Conservation (phyloP, 2,888 invertebrate species). For the Gymnosoma rotundatum region DNA sequence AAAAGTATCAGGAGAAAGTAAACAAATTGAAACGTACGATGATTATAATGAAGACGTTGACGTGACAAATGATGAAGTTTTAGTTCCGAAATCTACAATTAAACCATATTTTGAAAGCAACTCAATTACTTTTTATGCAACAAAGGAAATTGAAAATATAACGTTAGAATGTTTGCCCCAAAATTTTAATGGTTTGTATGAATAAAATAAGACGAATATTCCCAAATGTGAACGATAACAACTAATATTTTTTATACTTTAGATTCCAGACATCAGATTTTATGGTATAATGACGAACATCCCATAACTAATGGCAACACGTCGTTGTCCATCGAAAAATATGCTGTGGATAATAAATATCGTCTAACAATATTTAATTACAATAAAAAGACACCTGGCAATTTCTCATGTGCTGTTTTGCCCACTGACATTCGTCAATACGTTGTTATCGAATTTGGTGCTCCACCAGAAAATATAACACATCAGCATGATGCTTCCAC, state of each 20-base stretch:
- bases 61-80: conserved; percentile 37
- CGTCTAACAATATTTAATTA: conserved; percentile 62
- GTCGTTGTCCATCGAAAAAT: conserved; percentile 52
- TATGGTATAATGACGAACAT: conserved; percentile 59
- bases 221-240: not conserved
- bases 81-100: conserved; percentile 42
- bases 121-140: conserved; percentile 51
- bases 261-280: conserved; percentile 56
- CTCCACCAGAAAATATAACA: conserved; percentile 62
- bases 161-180: conserved; percentile 58
- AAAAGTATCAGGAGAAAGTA: conserved; percentile 48
- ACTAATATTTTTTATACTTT: not conserved
- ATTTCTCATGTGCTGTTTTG: conserved; percentile 59
- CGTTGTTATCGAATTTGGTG: conserved; percentile 53
- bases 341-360: conserved; percentile 57
- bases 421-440: conserved; percentile 55
- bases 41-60: conserved; percentile 48
- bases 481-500: conserved; percentile 29
- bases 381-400: conserved; percentile 36
- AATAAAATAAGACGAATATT: not conserved
- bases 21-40: conserved; percentile 45
- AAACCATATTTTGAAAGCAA: conserved; percentile 56
- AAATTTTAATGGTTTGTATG: conserved; percentile 59
- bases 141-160: conserved; percentile 59
- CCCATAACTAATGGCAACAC: conserved; percentile 63